phyloP scores from a whole-genome alignment of 2,888 invertebrate species.

The Xestia ashworthii region DNA sequence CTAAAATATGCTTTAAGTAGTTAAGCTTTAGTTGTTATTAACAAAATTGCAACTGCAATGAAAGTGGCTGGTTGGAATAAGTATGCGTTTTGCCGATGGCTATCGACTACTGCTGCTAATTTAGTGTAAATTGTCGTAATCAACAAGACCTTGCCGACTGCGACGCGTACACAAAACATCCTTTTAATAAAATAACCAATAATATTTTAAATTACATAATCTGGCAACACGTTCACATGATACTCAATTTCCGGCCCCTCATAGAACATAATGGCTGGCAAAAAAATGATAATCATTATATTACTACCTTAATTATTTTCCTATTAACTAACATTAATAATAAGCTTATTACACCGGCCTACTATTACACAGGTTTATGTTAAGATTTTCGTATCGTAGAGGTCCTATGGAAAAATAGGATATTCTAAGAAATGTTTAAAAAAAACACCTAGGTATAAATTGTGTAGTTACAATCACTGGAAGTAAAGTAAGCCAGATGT shows the following conservation, averaged over 20 bases:
- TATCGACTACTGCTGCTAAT: slow-evolving; percentile 19
- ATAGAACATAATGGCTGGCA: neutral
- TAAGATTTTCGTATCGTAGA: neutral
- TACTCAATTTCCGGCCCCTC: neutral
- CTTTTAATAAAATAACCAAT: slow-evolving; percentile 6
- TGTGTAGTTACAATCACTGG: neutral
- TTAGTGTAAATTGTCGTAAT: slow-evolving; percentile 30
- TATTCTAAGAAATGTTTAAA: neutral
- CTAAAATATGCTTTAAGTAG: neutral
- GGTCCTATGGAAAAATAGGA: neutral
- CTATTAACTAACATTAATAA: neutral
- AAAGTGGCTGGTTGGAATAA: slow-evolving; percentile 13
- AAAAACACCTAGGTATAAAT: neutral
- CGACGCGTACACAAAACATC: slow-evolving; percentile 1
- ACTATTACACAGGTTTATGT: neutral
- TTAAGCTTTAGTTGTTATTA: slow-evolving; percentile 15
- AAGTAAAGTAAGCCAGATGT: neutral
- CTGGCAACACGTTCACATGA: neutral
- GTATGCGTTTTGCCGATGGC: slow-evolving; percentile 8
- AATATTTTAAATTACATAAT: neutral
- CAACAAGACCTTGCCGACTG: slow-evolving; percentile 31
- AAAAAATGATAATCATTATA: neutral
- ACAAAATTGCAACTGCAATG: slow-evolving; percentile 24
- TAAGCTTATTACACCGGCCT: too few relatives aligned
- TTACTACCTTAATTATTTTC: neutral